Conservation (phyloP, 2,113 vertebrate species). For the Cinclus cinclus region DNA sequence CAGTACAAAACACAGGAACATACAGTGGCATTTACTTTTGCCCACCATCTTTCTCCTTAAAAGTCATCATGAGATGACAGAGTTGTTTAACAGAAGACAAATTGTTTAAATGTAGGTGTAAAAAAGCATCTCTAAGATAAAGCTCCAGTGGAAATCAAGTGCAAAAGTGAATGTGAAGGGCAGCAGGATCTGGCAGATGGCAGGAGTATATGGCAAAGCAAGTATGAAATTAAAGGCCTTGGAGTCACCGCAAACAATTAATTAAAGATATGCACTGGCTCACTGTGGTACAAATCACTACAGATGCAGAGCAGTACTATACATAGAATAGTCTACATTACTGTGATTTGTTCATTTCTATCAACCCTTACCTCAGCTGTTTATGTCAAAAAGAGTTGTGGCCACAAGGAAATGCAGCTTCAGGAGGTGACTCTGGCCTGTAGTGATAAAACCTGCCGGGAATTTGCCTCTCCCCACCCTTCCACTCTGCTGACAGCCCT, state of each 20-base stretch:
- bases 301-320: not conserved
- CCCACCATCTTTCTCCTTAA: not conserved
- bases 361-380: not conserved
- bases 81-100: conserved; percentile 17
- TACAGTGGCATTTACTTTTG: not conserved
- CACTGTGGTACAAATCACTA: not conserved
- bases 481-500: not conserved
- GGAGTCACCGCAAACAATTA: not conserved
- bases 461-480: not conserved
- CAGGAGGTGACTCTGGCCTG: not conserved
- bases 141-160: not conserved
- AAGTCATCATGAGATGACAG: not conserved
- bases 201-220: not conserved
- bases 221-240: not conserved
- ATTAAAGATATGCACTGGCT: not conserved
- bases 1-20: not conserved
- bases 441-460: not conserved
- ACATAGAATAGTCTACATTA: not conserved
- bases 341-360: not conserved
- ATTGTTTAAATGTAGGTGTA: not conserved
- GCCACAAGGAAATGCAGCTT: not conserved
- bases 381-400: not conserved
- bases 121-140: not conserved
- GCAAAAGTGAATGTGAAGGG: not conserved
- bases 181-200: not conserved